Base-by-base conservation (phyloP, 2,797 vertebrate species). In the Manis javanica region DNA sequence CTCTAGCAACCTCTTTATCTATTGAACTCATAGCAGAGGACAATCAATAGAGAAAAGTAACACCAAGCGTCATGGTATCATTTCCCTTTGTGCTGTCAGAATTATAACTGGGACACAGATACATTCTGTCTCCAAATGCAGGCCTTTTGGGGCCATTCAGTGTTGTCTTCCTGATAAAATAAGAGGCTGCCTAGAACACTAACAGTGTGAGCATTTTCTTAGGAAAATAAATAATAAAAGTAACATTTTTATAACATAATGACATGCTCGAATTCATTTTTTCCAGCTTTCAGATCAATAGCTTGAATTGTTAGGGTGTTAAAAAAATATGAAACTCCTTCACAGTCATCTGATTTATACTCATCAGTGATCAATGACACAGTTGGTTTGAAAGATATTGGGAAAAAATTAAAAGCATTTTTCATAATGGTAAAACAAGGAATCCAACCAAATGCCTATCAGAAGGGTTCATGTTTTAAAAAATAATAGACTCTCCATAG, bases 121-220 rank as follows among this genome's bases (percentile, higher is more conserved):
- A 31, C 19, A 53, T 69, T 46, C 6, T 69, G 12, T 61, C 4
- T 6, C 7, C 81, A 68, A 82, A 55, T 63, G 18, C 2, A 63
- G 0, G 11, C 7, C 0, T 86, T 68, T 34, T 61, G 19, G 1
- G 26, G 10, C 8, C 18, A 71, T 18, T 15, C 14, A 18, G 0
- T 26, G 31, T 19, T 29, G 16, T 5, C 10, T 42, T 69, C 14
- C 14, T 57, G 49, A n/a, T 68, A 26, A 63, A 49, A 77, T 13
- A 49, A 53, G 11, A 59, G 3, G 1, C 12, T 59, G 0, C 16
- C 46, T 87, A 37, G 13, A 87, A 68, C 31, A 51, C 5, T 69
- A 77, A 6, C 16, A 71, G 9, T 31, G 0, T 51, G 8, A 26
- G 1, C 7, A 37, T 77, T 79, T 0, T 46, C 24, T 64, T 49